Conservation (phyloP, 2,888 invertebrate genomes). For the Acanthosepion pharaonis region DNA sequence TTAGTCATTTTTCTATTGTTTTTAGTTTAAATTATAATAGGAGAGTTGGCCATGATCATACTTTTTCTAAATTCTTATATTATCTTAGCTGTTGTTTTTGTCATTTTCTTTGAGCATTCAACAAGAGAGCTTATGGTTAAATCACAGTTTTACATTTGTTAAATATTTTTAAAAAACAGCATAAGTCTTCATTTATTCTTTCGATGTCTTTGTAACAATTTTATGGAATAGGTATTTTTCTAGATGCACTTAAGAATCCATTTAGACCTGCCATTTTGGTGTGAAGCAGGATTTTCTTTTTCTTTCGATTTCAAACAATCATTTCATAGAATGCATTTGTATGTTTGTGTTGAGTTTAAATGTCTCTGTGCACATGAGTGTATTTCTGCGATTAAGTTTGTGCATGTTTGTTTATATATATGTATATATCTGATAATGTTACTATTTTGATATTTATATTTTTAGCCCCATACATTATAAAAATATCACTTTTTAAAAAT, state of each 20-base stretch:
- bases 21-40: no score
- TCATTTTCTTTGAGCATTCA: not conserved
- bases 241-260: conserved; percentile 20
- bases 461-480: no score
- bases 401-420: no score
- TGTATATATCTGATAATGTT: no score
- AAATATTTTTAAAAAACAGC: not conserved
- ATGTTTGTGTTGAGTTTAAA: not conserved
- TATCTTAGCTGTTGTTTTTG: not conserved
- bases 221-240: not conserved
- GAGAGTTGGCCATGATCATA: no score
- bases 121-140: not conserved
- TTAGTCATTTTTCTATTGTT: no score
- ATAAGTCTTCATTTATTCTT: not conserved
- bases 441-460: no score
- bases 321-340: not conserved
- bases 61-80: not conserved
- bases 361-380: no score
- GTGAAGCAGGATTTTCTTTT: not conserved
- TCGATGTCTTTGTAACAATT: not conserved
- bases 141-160: not conserved
- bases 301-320: not conserved
- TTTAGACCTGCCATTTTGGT: not conserved
- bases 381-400: not conserved
- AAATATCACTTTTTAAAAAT: no score